Evolutionary conservation across 2,888 invertebrate genomes (phyloP).

Genomic region (Molorchus minor): DNA sequence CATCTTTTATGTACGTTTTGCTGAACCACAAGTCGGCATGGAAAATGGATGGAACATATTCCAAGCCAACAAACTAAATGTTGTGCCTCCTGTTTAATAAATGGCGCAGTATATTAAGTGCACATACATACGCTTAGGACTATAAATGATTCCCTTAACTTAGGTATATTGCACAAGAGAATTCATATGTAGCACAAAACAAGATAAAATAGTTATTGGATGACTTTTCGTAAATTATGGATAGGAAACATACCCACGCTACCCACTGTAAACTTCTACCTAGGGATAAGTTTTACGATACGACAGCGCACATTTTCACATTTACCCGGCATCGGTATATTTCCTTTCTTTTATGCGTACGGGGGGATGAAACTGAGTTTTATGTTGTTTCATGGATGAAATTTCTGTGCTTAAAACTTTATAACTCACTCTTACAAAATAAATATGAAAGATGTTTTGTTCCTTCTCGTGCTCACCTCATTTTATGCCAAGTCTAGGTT

Average conservation of each 20-base stretch:
- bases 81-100: too few species aligned
- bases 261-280: neutral
- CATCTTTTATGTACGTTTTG: too few species aligned
- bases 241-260: neutral
- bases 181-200: too few species aligned
- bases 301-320: slow-evolving; percentile 35
- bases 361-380: slow-evolving; percentile 26
- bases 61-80: too few species aligned
- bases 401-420: slow-evolving; percentile 36
- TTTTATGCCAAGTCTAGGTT: slow-evolving; percentile 7
- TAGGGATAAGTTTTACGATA: slow-evolving; percentile 34
- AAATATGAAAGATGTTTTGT: slow-evolving; percentile 24
- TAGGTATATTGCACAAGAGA: too few species aligned
- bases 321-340: slow-evolving; percentile 28
- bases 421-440: slow-evolving; percentile 32
- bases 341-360: slow-evolving; percentile 27
- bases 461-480: slow-evolving; percentile 2
- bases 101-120: too few species aligned
- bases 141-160: too few species aligned
- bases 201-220: too few species aligned
- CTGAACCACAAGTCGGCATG: too few species aligned
- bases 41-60: too few species aligned
- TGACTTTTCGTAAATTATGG: neutral
- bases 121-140: too few species aligned
- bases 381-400: slow-evolving; percentile 30